Conservation (phyloP, 2,888 invertebrate species). For the Caenorhabditis sp. region DNA sequence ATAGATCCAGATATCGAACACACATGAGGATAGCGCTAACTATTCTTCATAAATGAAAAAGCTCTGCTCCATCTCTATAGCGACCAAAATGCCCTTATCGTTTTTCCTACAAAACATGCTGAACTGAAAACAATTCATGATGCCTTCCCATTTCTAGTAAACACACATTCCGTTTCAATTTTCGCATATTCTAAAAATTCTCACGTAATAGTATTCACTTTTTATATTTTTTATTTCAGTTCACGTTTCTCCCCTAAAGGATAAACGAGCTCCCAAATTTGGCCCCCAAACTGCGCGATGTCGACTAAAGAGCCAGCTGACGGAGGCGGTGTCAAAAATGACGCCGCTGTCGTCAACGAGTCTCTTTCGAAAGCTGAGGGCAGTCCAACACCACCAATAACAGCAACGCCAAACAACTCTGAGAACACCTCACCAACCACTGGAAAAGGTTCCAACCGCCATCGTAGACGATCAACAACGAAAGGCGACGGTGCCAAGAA, state of each 20-base stretch:
- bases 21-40: too few relatives aligned
- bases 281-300: conserved; percentile 37
- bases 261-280: conserved; percentile 26
- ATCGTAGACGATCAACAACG: conserved; percentile 46
- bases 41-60: too few relatives aligned
- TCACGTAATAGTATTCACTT: background rate
- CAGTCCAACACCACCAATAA: conserved; percentile 26
- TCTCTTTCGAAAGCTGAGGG: conserved; percentile 9
- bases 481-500: conserved; percentile 30
- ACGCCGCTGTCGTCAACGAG: conserved; percentile 21
- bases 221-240: background rate
- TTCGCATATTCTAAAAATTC: too few relatives aligned
- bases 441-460: conserved; percentile 20
- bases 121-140: too few relatives aligned
- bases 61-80: too few relatives aligned
- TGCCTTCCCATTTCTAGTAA: too few relatives aligned
- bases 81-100: too few relatives aligned
- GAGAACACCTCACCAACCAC: background rate
- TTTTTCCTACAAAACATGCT: too few relatives aligned
- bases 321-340: conserved; percentile 27
- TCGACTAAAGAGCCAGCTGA: conserved; percentile 32
- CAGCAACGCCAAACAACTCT: background rate
- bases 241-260: conserved; percentile 1
- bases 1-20: too few relatives aligned
- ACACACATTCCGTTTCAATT: too few relatives aligned